Conservation (phyloP, 64 coral and sea anemone species). For the Acropora yongei region DNA sequence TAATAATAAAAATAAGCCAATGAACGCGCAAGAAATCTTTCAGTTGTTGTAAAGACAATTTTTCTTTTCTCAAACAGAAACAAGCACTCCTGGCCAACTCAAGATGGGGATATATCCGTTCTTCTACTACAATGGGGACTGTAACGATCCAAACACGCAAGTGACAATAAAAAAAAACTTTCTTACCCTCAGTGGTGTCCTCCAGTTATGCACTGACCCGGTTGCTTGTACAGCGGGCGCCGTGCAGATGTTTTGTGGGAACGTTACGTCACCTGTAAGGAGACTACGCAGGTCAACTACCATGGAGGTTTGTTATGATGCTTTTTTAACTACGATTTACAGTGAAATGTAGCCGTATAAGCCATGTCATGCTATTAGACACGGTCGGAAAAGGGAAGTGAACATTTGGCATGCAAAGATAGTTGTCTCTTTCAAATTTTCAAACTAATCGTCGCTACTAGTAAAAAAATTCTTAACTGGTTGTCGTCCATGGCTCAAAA, state of each 20-base stretch:
- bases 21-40: too few species aligned
- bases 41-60: too few species aligned
- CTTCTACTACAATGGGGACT: conserved; percentile 59
- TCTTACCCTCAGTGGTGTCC: conserved; percentile 5
- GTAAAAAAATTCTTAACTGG: too few species aligned
- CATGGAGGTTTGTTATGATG: neutral
- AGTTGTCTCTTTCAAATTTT: too few species aligned
- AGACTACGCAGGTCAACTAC: neutral
- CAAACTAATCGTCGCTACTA: too few species aligned
- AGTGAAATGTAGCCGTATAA: too few species aligned
- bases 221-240: neutral
- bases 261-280: neutral
- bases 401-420: too few species aligned
- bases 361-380: too few species aligned
- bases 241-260: conserved; percentile 32
- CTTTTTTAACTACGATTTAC: neutral
- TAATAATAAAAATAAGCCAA: too few species aligned
- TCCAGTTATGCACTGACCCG: neutral
- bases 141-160: conserved; percentile 55
- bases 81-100: neutral
- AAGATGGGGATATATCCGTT: neutral
- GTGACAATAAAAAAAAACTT: neutral
- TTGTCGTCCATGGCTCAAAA: too few species aligned
- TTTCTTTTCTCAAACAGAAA: neutral
- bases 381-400: too few species aligned